phyloP scores from a whole-genome alignment of 2,888 invertebrate species.

The Argyresthia albistria region DNA sequence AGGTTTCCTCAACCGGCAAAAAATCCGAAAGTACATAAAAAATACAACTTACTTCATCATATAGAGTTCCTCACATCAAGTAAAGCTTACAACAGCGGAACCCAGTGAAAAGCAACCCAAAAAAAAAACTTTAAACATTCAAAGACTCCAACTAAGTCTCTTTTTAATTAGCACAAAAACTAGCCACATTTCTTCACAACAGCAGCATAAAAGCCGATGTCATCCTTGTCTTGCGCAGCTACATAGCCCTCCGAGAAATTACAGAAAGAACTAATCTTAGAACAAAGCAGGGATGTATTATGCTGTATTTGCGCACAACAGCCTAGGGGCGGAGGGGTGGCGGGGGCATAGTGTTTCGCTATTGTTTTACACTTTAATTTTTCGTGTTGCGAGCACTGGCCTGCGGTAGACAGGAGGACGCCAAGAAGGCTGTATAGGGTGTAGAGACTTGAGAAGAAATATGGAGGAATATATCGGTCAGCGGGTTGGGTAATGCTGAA shows the following conservation, averaged over 20 bases:
- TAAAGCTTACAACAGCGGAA: too few relatives aligned
- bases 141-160: neutral
- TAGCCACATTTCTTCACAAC: neutral
- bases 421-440: constrained; percentile 1
- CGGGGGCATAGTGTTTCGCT: neutral
- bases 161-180: neutral
- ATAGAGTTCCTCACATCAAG: too few relatives aligned
- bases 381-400: neutral
- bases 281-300: constrained; percentile 35
- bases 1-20: too few relatives aligned
- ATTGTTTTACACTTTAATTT: constrained; percentile 6
- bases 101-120: too few relatives aligned
- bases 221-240: too few relatives aligned
- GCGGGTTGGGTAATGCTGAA: too few relatives aligned
- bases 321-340: too few relatives aligned
- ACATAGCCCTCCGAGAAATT: neutral
- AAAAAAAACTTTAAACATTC: too few relatives aligned
- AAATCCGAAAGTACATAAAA: too few relatives aligned
- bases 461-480: too few relatives aligned
- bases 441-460: neutral
- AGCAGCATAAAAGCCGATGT: neutral
- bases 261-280: constrained; percentile 55
- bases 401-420: constrained; percentile 3
- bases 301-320: neutral
- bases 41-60: too few relatives aligned